Conservation (phyloP, 2,888 invertebrate genomes). For the Drosophila neonasuta region DNA sequence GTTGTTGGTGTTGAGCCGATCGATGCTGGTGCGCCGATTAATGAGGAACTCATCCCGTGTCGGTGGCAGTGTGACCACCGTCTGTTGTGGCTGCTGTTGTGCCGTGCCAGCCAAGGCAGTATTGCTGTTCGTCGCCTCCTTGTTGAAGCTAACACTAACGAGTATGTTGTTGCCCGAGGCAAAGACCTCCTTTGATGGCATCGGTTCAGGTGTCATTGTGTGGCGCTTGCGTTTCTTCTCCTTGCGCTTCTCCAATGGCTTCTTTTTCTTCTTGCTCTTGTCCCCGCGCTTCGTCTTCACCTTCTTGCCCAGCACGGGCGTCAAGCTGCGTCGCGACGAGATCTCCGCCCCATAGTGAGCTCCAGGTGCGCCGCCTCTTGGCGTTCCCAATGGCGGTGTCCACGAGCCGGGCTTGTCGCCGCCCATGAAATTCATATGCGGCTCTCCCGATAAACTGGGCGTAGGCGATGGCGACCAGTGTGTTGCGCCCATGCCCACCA, state of each 20-base stretch:
- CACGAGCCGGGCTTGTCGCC: slow-evolving; percentile 83
- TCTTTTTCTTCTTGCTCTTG: slow-evolving; percentile 82
- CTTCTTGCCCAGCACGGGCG: slow-evolving; percentile 80
- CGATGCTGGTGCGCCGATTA: slow-evolving; percentile 71
- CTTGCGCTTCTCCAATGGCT: slow-evolving; percentile 67
- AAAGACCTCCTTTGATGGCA: slow-evolving; percentile 93
- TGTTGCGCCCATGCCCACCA: slow-evolving; percentile 11
- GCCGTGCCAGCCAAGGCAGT: slow-evolving; percentile 19
- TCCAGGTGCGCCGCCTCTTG: slow-evolving; percentile 55
- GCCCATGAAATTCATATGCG: slow-evolving; percentile 58
- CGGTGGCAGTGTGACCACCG: slow-evolving; percentile 80
- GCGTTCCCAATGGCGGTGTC: slow-evolving; percentile 85
- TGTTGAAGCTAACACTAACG: slow-evolving; percentile 95
- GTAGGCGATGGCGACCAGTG: slow-evolving; percentile 83
- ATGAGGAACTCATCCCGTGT: slow-evolving; percentile 80
- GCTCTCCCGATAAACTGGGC: slow-evolving; percentile 82
- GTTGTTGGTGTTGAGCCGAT: slow-evolving; percentile 53
- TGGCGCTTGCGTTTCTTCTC: slow-evolving; percentile 80
- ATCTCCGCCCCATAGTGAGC: slow-evolving; percentile 46
- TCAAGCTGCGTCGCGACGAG: slow-evolving; percentile 48
- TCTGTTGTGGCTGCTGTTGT: slow-evolving; percentile 63
- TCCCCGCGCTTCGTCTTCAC: slow-evolving; percentile 76
- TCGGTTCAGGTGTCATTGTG: slow-evolving; percentile 82
- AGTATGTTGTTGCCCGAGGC: slow-evolving; percentile 96
- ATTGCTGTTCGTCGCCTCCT: slow-evolving; percentile 81